Percentiles rank a stretch among this genome's conserved stretches.
These are phyloP conservation scores for Crioceris asparagi DNA, from an alignment of 2,888 invertebrate genomes.

Conservation along the genomic window DNA sequence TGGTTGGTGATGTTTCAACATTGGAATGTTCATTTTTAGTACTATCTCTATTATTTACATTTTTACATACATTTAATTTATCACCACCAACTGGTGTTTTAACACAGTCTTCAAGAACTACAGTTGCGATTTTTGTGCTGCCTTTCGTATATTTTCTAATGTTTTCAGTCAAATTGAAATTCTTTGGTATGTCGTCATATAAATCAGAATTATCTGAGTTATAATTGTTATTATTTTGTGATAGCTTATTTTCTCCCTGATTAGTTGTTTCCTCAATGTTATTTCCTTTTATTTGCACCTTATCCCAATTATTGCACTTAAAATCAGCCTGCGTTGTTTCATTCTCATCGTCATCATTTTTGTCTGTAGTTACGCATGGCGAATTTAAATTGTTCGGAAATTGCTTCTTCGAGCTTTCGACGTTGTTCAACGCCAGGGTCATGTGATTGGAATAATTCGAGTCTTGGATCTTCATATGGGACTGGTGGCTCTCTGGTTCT, in stretches of 20 bases:
- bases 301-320: too few relatives aligned
- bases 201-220: conserved; percentile 5
- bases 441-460: too few relatives aligned
- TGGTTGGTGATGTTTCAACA: conserved; percentile 16
- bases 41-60: conserved; percentile 19
- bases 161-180: conserved; percentile 20
- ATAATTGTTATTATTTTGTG: background rate
- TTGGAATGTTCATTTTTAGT: conserved; percentile 16
- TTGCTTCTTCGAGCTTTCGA: too few relatives aligned
- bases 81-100: conserved; percentile 14
- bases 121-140: conserved; percentile 12
- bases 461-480: too few relatives aligned
- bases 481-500: too few relatives aligned
- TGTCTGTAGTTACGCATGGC: too few relatives aligned
- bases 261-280: too few relatives aligned
- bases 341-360: too few relatives aligned
- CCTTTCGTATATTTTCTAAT: conserved; percentile 18
- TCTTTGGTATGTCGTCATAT: conserved; percentile 16
- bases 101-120: conserved; percentile 19
- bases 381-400: too few relatives aligned
- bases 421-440: too few relatives aligned
- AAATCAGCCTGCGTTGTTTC: too few relatives aligned
- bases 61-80: conserved; percentile 19
- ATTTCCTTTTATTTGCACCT: too few relatives aligned
- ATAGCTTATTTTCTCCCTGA: background rate